Evolutionary conservation across 2,888 invertebrate species (phyloP), one percentile per base, ranked within the genome.

Genomic region (Carterocephalus palaemon): DNA sequence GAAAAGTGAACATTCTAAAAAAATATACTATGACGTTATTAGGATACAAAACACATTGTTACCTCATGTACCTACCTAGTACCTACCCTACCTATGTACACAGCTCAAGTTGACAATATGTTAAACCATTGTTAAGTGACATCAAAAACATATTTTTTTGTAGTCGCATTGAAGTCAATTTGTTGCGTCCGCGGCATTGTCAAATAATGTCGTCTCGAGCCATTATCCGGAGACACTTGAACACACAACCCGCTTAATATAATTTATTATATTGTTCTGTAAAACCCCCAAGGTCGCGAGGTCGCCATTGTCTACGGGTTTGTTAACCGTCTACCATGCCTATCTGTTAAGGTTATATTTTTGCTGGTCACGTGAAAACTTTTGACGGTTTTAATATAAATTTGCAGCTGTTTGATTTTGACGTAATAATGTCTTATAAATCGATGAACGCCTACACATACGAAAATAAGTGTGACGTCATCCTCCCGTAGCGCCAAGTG

Each of bases 281-380:
- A 51, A 64, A 66, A 64, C 56, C 62, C 54, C 56, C 70, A 68
- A 75, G 73, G 72, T 47, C 61, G 61, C 70, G 68, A 75, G 73
- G 72, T 47, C 61, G 61, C 49, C 40, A 51, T 51, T 49, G 47
- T 51, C 8, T 28, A n/a, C 15, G 7, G 20, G 42, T 42, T 42
- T 42, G 20, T 28, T 42, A 20, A 42, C 28, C 20, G 42, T 42
- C 42, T 42, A 19, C 17, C 5, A 22, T 31, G 6, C 22, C 8
- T n/a, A 15, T 15, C 7, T 17, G 15, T 36, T 9, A 13, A 37
- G 17, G 36, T 37, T n/a, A n/a, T n/a, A n/a, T n/a, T n/a, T n/a
- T n/a, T n/a, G n/a, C n/a, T n/a, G n/a, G n/a, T n/a, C n/a, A n/a
- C n/a, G n/a, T n/a, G n/a, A n/a, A n/a, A n/a, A n/a, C n/a, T n/a